Conservation (phyloP, 2,113 vertebrate genomes). For the Neogobius melanostomus region DNA sequence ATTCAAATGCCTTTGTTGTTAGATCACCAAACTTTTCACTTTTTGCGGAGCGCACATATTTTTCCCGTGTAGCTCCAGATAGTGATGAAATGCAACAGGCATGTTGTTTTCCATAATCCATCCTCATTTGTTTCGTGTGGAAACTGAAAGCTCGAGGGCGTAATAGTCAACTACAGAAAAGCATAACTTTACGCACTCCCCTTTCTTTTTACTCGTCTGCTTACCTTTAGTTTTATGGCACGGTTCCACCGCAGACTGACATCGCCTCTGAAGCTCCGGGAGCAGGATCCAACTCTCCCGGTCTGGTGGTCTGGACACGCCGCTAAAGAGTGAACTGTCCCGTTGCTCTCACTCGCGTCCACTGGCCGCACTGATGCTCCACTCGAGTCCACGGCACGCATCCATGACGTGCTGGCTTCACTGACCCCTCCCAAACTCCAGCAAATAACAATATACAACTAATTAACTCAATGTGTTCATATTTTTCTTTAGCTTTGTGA, state of each 20-base stretch:
- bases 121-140: not conserved
- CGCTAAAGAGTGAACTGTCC: conserved; percentile 40
- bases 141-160: not conserved
- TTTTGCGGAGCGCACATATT: not conserved
- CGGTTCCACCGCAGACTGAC: conserved; percentile 44
- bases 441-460: not conserved
- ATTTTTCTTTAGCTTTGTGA: not conserved
- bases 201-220: conserved; percentile 4
- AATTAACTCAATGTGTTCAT: not conserved
- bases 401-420: conserved; percentile 42
- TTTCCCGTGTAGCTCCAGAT: not conserved
- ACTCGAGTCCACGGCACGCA: conserved; percentile 16
- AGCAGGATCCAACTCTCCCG: conserved; percentile 22
- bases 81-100: not conserved
- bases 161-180: not conserved
- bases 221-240: conserved; percentile 58
- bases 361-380: conserved; percentile 40
- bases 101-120: too few relatives aligned
- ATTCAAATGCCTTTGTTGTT: not conserved
- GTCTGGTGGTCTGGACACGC: conserved; percentile 4
- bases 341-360: conserved; percentile 30
- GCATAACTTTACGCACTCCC: not conserved
- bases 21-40: not conserved
- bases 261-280: conserved; percentile 42
- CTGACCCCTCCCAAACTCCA: not conserved